A percentile compares a stretch with the other conserved stretches of the same genome.
Evolutionary conservation across 2,888 invertebrate genomes (phyloP).

Genomic region (Aleiodes testaceus): DNA sequence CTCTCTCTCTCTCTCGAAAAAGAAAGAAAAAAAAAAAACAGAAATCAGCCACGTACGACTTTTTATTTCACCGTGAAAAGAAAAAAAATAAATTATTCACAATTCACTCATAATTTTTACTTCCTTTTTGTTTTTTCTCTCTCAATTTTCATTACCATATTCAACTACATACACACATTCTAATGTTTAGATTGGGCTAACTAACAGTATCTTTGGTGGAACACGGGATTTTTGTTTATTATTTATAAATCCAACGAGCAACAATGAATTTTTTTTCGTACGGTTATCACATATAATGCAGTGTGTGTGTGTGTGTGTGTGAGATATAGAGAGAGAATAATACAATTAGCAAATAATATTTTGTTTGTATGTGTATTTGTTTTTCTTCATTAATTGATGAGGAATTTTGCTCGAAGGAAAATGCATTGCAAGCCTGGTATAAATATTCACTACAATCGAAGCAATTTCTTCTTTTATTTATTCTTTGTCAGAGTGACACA

Average conservation of each 20-base stretch:
- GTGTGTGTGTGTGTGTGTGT: too few relatives aligned
- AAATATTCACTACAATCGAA: conserved; percentile 39
- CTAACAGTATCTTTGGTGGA: conserved; percentile 10
- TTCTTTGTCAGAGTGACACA: conserved; percentile 12
- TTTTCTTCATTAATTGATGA: conserved; percentile 17
- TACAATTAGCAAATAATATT: conserved; percentile 39
- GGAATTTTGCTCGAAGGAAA: conserved; percentile 38
- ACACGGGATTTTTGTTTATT: conserved; percentile 14
- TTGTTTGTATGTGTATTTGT: conserved; percentile 7
- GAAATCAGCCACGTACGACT: background rate
- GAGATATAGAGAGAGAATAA: conserved; percentile 35
- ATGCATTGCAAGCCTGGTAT: conserved; percentile 42
- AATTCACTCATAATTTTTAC: background rate
- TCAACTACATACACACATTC: conserved; percentile 24
- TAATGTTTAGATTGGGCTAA: conserved; percentile 14
- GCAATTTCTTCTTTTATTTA: conserved; percentile 28
- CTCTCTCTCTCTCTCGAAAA: too few relatives aligned
- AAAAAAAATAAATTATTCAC: conserved; percentile 9
- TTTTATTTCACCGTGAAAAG: conserved; percentile 4
- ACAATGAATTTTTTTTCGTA: conserved; percentile 43
- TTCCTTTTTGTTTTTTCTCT: conserved; percentile 32
- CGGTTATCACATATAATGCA: conserved; percentile 35
- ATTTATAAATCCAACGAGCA: conserved; percentile 40
- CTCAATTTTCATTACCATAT: conserved; percentile 30
- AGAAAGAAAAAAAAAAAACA: too few relatives aligned